Percentiles rank a stretch among this genome's conserved stretches.
Conservation (phyloP, 2,113 vertebrate genomes). For the Aepyceros melampus region DNA sequence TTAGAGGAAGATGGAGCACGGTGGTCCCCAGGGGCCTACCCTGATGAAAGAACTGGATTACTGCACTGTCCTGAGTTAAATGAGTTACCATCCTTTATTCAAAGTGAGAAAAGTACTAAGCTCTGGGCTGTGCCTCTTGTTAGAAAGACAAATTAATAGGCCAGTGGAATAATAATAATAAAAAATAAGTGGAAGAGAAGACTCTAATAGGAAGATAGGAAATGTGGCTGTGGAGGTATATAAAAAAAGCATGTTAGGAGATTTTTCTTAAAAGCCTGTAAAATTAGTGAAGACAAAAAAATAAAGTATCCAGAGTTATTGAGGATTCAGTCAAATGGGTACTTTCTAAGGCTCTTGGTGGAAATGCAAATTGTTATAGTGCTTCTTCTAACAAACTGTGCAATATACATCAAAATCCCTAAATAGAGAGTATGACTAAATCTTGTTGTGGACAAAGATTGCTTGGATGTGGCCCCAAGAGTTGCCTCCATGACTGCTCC, state of each 20-base stretch:
- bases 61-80: background rate
- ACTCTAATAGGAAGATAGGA: background rate
- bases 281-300: background rate
- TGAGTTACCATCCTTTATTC: background rate
- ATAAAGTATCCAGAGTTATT: background rate
- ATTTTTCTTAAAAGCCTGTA: background rate
- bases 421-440: background rate
- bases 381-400: background rate
- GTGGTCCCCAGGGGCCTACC: background rate
- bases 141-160: background rate
- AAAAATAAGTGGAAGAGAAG: background rate
- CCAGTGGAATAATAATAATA: background rate
- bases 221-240: background rate
- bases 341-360: background rate
- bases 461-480: background rate
- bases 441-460: background rate
- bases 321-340: background rate
- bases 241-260: background rate
- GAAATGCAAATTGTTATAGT: background rate
- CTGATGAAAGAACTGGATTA: background rate
- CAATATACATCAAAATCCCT: background rate
- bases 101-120: background rate
- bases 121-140: background rate
- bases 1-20: background rate
- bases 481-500: rapidly evolving